Conservation (phyloP, 2,888 invertebrate species). For the Myopa tessellatipennis region DNA sequence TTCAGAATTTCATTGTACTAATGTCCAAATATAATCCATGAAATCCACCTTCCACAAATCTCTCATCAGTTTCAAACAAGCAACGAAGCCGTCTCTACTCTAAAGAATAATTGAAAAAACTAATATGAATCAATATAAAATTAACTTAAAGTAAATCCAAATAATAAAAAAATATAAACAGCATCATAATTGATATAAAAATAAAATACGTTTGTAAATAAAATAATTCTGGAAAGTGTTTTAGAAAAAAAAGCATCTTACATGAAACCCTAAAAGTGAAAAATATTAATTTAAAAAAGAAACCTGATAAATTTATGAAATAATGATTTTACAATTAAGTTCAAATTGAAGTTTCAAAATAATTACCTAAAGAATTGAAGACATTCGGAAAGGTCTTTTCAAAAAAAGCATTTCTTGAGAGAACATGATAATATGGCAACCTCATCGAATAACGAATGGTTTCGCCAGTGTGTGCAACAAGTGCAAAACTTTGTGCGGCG, state of each 20-base stretch:
- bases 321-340: background rate
- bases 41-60: background rate
- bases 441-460: conserved; percentile 9
- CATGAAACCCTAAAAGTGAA: conserved; percentile 4
- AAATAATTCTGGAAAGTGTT: no score
- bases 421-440: conserved; percentile 42
- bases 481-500: conserved; percentile 45
- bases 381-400: background rate
- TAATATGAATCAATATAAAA: background rate
- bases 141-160: background rate
- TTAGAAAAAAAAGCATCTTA: no score
- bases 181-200: background rate
- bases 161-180: background rate
- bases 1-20: background rate
- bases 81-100: background rate
- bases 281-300: background rate
- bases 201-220: background rate
- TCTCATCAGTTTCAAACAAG: background rate
- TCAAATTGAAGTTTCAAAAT: background rate
- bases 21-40: background rate
- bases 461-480: conserved; percentile 46
- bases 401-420: background rate
- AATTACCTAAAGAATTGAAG: background rate
- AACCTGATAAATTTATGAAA: no score
- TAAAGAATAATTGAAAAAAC: background rate